Evolutionary conservation across 2,797 vertebrate species (phyloP), one percentile per base, ranked within the genome.

Genomic region (Chaunax sp.): DNA sequence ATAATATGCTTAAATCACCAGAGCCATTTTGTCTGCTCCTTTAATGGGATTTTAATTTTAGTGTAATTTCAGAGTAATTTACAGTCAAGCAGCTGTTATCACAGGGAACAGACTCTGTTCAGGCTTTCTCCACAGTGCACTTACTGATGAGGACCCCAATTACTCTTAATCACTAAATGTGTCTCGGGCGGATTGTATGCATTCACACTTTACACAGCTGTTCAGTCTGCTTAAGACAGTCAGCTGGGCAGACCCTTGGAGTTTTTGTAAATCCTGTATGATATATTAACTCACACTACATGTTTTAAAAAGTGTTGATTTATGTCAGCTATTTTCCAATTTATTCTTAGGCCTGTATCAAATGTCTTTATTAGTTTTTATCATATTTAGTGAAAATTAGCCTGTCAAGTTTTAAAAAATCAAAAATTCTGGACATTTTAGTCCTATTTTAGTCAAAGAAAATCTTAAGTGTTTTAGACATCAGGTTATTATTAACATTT

Each of bases 21-120:
- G 16, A 18, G 28, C 5, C 28, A 25, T 1, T 50, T 26, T 50
- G 0, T 15, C 45, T 23, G 45, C 14, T 50, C 25, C 3, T 20
- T 33, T 33, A 3, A 20, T 14, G 51, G n/a, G 5, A 35, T 12
- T 7, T n/a, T 3, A 33, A 35, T 53, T 37, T 52, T 33, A 20
- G 28, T 52, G n/a, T 53, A 22, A 52, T 52, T 52, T 51, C 26
- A 30, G 47, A n/a, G 28, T 20, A 37, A 35, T 35, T 37, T 28
- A 26, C 25, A n/a, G 5, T 4, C 18, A 51, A 19, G 26, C 30
- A 37, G 15, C 10, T 11, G 18, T 14, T 47, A 37, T 20, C 46
- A 19, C 22, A 26, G 13, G 12, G 2, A 19, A 11, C 45, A 26
- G 16, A 9, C 51, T 19, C 33, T 40, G 33, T 5, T 20, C 6